Conservation (phyloP, 2,888 invertebrate species). For the Galerucella calmariensis region DNA sequence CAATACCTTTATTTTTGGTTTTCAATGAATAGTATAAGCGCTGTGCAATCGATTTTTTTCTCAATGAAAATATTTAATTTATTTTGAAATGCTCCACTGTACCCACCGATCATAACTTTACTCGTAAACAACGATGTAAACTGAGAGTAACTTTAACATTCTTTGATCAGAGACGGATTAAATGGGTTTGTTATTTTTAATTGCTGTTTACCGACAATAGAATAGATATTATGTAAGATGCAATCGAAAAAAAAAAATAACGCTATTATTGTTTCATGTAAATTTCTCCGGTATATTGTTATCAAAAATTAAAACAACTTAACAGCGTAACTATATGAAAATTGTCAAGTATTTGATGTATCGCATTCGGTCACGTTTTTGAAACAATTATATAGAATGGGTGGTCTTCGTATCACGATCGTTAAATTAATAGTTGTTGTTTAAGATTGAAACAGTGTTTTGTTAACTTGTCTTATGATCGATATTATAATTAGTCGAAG, state of each 20-base stretch:
- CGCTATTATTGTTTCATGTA: no score
- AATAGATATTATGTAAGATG: not conserved
- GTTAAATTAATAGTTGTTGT: not conserved
- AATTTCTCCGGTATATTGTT: no score
- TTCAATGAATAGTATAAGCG: no score
- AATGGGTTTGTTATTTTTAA: slow-evolving; percentile 2
- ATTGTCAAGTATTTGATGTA: not conserved
- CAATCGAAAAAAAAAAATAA: not conserved
- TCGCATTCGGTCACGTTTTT: not conserved
- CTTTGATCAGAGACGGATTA: slow-evolving; percentile 23
- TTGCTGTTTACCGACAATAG: not conserved
- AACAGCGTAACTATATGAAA: not conserved
- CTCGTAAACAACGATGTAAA: slow-evolving; percentile 31
- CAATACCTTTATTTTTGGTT: no score
- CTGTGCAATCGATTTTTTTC: no score
- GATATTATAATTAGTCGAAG: not conserved
- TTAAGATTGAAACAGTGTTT: not conserved
- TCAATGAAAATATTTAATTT: no score
- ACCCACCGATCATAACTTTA: slow-evolving; percentile 2
- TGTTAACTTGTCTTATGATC: not conserved
- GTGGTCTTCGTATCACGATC: not conserved
- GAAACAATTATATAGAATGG: not conserved
- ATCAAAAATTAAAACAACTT: not conserved
- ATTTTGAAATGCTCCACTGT: not conserved
- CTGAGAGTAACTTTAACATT: slow-evolving; percentile 42